Base-by-base conservation (phyloP, 64 coral and sea anemone genomes). In the Montipora efflorescens region DNA sequence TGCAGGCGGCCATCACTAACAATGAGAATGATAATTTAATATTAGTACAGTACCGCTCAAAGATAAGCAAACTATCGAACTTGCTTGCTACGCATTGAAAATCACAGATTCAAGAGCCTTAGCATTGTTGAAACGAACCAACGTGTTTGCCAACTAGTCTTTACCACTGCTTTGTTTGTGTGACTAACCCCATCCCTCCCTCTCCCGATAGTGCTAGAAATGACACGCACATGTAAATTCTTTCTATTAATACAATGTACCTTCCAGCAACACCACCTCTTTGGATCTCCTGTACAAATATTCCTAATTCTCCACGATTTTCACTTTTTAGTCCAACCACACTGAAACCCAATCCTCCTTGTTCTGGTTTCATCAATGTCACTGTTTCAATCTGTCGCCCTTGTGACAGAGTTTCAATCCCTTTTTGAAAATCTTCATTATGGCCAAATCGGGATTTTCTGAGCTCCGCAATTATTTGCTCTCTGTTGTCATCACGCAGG, bases 251-350 rank as follows among this genome's bases (percentile, higher is more conserved):
- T 57, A 11, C 6, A 57, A 0, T 8, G 4, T 90, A 99, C 98
- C 95, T 96, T 87, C 92, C 95, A n/a, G 98, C 95, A 18, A 99
- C 89, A 23, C 98, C 98, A 87, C 93, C 92, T 55, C 73, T 83
- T 70, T 99, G 98, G 49, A 99, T 96, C 21, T 99, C 98, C 79
- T 99, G 98, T 61, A 99, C 95, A 19, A 99, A 99, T 51, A 99
- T 99, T 15, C 98, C 98, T 7, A 99, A 59, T 67, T 99, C 98
- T 61, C 98, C 98, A 48, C 95, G 95, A 84, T 99, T 99, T 61
- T 99, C 95, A 90, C 98, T 99, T 57, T 99, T 99, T 5, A 99
- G 70, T 74, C 98, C 98, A 51, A 99, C 98, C 82, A 99, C 98
- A 94, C 98, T 99, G 64, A 99, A 99, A 52, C 98, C 98, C 62